Evolutionary conservation across 2,113 vertebrate species (phyloP).

Genomic region (Ellobius talpinus): DNA sequence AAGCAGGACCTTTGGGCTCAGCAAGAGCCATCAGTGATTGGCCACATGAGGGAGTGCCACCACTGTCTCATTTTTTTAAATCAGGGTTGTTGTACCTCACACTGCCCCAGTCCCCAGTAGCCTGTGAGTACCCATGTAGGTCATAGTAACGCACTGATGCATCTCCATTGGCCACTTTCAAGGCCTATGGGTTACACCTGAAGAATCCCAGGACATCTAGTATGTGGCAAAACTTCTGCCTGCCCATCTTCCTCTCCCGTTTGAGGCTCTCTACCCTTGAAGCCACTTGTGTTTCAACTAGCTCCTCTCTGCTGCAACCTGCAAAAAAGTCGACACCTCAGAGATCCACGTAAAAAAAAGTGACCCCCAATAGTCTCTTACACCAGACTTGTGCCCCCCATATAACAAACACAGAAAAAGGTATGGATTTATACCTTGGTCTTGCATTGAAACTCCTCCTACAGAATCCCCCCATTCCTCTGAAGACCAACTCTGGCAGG

Average conservation of each 20-base stretch:
- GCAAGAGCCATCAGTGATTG: neutral
- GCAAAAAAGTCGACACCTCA: too few relatives aligned
- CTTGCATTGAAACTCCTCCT: neutral
- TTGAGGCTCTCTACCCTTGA: neutral
- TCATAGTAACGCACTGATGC: too few relatives aligned
- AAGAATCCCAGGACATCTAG: neutral
- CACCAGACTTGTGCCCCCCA: neutral
- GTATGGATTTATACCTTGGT: neutral
- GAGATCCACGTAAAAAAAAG: too few relatives aligned
- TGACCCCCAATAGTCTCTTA: neutral
- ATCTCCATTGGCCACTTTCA: neutral
- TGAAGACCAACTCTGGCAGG: neutral
- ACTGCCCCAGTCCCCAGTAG: neutral
- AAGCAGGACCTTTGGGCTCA: neutral
- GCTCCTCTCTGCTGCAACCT: neutral
- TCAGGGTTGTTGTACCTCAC: too few relatives aligned
- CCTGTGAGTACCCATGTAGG: fast-evolving
- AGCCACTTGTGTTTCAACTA: too few relatives aligned
- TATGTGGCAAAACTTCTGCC: fast-evolving
- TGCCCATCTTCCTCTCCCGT: neutral
- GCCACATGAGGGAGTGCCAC: neutral
- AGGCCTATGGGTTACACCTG: neutral
- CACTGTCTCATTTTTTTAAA: neutral
- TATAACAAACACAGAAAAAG: neutral
- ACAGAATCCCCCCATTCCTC: neutral